Percentiles rank a stretch among this genome's conserved stretches.
Conservation (phyloP, 2,797 vertebrate species). For the Potorous gilbertii region DNA sequence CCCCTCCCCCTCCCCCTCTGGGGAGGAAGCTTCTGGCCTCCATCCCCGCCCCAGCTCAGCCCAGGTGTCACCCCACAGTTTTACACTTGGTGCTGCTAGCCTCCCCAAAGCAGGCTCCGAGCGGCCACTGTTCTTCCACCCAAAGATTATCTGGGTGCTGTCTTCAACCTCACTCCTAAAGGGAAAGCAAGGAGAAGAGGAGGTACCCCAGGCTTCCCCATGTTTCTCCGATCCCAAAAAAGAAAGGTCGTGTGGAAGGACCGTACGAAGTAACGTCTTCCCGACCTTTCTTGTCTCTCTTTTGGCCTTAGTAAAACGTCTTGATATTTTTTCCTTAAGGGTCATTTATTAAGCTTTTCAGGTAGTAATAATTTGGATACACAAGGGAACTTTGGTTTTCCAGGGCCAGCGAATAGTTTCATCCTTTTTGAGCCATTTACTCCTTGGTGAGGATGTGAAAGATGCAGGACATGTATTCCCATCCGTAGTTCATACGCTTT, state of each 20-base stretch:
- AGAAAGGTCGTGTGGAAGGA: not conserved
- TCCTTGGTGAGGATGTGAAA: not conserved
- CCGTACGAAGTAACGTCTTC: not conserved
- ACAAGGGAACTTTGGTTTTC: not conserved
- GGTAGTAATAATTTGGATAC: not conserved
- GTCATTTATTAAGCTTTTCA: not conserved
- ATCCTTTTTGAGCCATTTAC: conserved; percentile 17
- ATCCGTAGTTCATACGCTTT: conserved; percentile 24
- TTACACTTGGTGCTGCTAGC: not conserved
- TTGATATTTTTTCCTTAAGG: not conserved
- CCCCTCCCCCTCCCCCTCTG: not conserved
- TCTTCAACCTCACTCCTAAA: not conserved
- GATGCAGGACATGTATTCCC: conserved; percentile 15
- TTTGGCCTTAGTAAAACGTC: not conserved
- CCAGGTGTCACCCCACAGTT: not conserved
- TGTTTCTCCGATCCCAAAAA: not conserved
- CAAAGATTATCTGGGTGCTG: not conserved
- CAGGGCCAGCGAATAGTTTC: conserved; percentile 58
- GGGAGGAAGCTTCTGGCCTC: not conserved
- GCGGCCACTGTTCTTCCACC: not conserved
- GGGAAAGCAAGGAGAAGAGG: not conserved
- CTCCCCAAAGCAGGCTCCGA: not conserved
- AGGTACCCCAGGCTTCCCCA: not conserved
- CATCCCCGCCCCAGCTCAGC: not conserved
- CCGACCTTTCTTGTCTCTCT: not conserved